These are phyloP conservation scores for Scaptomyza reducta DNA, from an alignment of 2,888 invertebrate species.

Conservation along the genomic window DNA sequence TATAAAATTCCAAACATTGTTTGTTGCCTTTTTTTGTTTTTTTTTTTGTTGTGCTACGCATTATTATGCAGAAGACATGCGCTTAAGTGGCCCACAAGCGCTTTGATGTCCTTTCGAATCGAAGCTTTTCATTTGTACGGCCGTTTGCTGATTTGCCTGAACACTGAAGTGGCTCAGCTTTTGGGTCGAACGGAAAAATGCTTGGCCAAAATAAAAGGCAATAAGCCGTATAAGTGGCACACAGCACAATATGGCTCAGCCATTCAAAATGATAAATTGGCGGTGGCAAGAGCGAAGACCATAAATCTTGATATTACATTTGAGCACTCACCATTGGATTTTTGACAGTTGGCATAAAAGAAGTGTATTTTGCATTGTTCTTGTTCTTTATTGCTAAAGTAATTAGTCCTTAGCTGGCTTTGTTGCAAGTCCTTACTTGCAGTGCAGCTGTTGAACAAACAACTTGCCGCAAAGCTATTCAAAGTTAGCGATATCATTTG, in stretches of 20 bases:
- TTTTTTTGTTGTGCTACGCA: conserved; percentile 36
- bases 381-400: neutral
- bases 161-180: conserved; percentile 33
- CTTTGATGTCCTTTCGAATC: conserved; percentile 75
- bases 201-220: conserved; percentile 48
- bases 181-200: conserved; percentile 13
- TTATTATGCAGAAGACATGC: conserved; percentile 70
- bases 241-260: conserved; percentile 30
- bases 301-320: conserved; percentile 34
- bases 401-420: conserved; percentile 22
- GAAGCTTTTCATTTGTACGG: conserved; percentile 68
- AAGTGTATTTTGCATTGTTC: neutral
- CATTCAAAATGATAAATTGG: conserved; percentile 72
- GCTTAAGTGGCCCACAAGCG: conserved; percentile 51
- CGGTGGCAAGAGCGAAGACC: neutral
- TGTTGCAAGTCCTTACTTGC: conserved; percentile 3
- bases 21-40: conserved; percentile 19
- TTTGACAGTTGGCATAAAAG: conserved; percentile 6
- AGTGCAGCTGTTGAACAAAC: conserved; percentile 11
- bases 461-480: conserved; percentile 18
- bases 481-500: conserved; percentile 37
- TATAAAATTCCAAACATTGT: conserved; percentile 46
- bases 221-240: conserved; percentile 74
- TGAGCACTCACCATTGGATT: conserved; percentile 35
- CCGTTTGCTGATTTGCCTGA: conserved; percentile 65